phyloP scores from a whole-genome alignment of 2,888 invertebrate species.

The Dusona sp. region DNA sequence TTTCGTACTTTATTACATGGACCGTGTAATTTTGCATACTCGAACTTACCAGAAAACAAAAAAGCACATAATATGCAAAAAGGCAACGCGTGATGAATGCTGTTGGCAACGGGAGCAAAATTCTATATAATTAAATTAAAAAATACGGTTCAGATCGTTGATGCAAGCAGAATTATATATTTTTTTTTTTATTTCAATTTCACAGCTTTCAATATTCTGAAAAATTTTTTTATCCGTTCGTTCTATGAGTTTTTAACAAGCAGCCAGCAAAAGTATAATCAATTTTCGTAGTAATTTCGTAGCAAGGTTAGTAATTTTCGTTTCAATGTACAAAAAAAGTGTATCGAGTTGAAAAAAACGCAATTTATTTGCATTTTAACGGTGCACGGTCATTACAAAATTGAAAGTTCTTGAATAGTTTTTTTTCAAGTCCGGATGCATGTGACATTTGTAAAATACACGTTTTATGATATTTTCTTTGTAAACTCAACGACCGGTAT shows the following conservation, averaged over 20 bases:
- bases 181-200: no score
- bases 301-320: no score
- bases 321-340: no score
- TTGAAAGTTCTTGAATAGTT: not conserved
- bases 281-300: no score
- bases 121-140: not conserved
- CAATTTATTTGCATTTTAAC: not conserved
- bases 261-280: no score
- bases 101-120: not conserved
- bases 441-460: not conserved
- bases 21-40: conserved; percentile 4
- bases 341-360: not conserved
- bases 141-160: not conserved
- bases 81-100: not conserved
- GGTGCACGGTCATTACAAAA: not conserved
- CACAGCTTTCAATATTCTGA: no score
- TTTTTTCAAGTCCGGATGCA: not conserved
- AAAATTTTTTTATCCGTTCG: no score
- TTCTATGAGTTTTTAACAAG: no score
- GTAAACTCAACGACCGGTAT: not conserved
- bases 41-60: not conserved
- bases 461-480: not conserved
- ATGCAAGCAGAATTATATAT: no score
- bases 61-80: not conserved
- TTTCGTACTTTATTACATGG: not conserved